Evolutionary conservation across 2,888 invertebrate genomes (phyloP).

Genomic region (Erynnis tages): DNA sequence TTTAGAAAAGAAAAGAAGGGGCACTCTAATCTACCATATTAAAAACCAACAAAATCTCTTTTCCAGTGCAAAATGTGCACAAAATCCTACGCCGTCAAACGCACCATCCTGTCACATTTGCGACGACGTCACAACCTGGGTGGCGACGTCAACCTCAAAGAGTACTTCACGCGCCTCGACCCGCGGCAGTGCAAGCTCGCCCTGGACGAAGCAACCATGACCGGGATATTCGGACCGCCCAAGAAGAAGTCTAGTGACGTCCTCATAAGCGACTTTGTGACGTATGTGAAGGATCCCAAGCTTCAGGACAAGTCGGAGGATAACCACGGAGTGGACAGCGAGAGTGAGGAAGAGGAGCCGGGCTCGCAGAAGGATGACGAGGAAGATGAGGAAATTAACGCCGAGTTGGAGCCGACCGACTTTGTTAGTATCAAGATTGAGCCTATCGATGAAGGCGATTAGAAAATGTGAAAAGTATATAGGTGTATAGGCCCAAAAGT

Average conservation of each 20-base stretch:
- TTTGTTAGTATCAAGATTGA: slow-evolving; percentile 75
- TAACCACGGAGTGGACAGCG: slow-evolving; percentile 27
- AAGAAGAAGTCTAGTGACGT: slow-evolving; percentile 46
- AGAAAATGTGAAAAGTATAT: no score
- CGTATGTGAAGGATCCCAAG: slow-evolving; percentile 39
- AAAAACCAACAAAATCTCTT: no score
- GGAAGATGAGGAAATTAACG: slow-evolving; percentile 16
- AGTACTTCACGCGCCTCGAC: slow-evolving; percentile 58
- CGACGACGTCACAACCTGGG: slow-evolving; percentile 64
- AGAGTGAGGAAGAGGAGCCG: slow-evolving; percentile 29
- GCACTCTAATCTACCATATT: no score
- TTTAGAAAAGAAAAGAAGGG: no score
- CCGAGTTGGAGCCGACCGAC: slow-evolving; percentile 64
- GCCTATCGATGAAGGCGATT: slow-evolving; percentile 48
- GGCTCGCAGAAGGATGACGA: slow-evolving; percentile 32
- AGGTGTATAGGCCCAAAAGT: no score
- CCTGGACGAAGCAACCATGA: slow-evolving; percentile 62
- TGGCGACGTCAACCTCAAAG: slow-evolving; percentile 48
- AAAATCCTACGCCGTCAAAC: slow-evolving; percentile 69
- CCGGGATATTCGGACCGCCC: slow-evolving; percentile 63
- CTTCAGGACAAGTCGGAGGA: slow-evolving; percentile 24
- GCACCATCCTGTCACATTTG: slow-evolving; percentile 72
- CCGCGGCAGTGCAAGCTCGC: slow-evolving; percentile 65
- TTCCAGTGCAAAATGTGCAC: slow-evolving; percentile 77
- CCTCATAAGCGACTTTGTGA: slow-evolving; percentile 51